phyloP scores from a whole-genome alignment of 2,797 vertebrate genomes.

The Ambastaia sidthimunki region DNA sequence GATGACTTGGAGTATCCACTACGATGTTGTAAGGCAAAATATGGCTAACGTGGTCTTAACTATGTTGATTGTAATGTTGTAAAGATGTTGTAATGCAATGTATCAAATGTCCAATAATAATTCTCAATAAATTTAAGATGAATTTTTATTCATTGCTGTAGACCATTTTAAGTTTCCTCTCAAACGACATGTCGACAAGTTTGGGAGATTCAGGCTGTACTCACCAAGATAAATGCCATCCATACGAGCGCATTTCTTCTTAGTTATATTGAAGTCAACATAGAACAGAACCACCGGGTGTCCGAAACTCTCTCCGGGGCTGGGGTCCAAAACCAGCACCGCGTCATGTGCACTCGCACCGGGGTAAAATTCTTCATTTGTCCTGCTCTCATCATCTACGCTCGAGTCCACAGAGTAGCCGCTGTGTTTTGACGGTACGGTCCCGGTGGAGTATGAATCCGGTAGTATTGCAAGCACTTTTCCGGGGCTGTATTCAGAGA shows the following conservation, averaged over 20 bases:
- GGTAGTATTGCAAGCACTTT: slow-evolving; percentile 82
- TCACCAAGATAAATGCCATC: slow-evolving; percentile 82
- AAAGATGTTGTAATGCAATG: background rate
- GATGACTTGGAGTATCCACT: too few species aligned
- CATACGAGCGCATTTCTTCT: slow-evolving; percentile 79
- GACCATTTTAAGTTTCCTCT: background rate
- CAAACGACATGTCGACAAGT: background rate
- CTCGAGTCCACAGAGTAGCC: slow-evolving; percentile 54
- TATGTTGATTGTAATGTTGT: too few species aligned
- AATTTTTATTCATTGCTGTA: background rate
- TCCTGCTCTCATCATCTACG: slow-evolving; percentile 61
- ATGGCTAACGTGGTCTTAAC: too few species aligned
- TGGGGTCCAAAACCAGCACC: slow-evolving; percentile 81
- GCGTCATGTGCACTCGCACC: slow-evolving; percentile 74
- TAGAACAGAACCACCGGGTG: slow-evolving; percentile 82
- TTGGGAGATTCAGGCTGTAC: slow-evolving; percentile 17
- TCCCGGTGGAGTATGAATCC: slow-evolving; percentile 70
- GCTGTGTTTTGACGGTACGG: slow-evolving; percentile 63
- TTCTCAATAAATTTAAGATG: background rate
- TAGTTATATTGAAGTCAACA: slow-evolving; percentile 79
- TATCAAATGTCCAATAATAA: background rate
- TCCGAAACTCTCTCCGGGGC: slow-evolving; percentile 81
- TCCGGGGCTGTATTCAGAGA: slow-evolving; percentile 70
- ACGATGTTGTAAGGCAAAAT: too few species aligned
- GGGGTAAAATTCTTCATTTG: slow-evolving; percentile 62